Evolutionary conservation across 2,113 vertebrate genomes (phyloP).

Genomic region (Phocoena sinus): DNA sequence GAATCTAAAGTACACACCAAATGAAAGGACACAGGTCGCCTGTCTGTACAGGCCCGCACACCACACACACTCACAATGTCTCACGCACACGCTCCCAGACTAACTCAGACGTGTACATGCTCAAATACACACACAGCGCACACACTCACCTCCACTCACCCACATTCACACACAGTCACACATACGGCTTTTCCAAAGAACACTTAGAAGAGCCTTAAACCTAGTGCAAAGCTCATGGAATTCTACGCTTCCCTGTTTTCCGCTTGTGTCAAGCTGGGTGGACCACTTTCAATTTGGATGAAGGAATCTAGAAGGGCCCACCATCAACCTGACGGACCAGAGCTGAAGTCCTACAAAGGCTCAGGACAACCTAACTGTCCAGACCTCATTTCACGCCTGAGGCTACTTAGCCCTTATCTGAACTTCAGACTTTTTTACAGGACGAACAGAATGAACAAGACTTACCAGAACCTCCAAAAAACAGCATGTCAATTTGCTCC

Average conservation of each 20-base stretch:
- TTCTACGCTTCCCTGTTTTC: rapidly evolving
- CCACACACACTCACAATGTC: not conserved
- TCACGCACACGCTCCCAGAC: not conserved
- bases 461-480: slow-evolving; percentile 97
- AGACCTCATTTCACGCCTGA: not conserved
- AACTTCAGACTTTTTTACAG: not conserved
- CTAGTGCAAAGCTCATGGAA: too few relatives aligned
- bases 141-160: not conserved
- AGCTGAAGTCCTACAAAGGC: not conserved
- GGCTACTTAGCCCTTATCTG: not conserved
- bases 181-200: not conserved
- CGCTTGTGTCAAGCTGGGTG: not conserved
- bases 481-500: slow-evolving; percentile 95
- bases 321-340: too few relatives aligned
- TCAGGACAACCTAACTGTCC: not conserved
- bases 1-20: too few relatives aligned
- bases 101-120: not conserved
- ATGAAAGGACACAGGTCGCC: not conserved
- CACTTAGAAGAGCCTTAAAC: not conserved
- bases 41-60: too few relatives aligned
- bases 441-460: not conserved
- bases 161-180: rapidly evolving
- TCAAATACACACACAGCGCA: rapidly evolving
- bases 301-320: not conserved
- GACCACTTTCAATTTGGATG: not conserved